A percentile compares a stretch with the other conserved stretches of the same genome.
phyloP scores from a whole-genome alignment of 2,888 invertebrate species.

The Pardosa pseudoannulata region DNA sequence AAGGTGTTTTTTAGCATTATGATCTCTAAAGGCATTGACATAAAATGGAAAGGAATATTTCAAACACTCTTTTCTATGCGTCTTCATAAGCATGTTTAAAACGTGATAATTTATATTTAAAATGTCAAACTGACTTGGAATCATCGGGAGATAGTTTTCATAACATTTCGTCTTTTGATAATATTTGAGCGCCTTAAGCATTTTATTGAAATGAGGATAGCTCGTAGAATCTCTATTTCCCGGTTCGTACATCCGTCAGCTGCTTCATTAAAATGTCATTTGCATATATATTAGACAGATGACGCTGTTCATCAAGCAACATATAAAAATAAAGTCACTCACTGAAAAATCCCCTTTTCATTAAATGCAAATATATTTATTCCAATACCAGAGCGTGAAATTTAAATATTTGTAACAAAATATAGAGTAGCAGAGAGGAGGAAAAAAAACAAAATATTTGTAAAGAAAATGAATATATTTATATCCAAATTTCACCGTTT shows the following conservation, averaged over 20 bases:
- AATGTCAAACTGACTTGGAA: background rate
- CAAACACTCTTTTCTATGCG: too few relatives aligned
- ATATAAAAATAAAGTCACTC: background rate
- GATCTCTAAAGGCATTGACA: too few relatives aligned
- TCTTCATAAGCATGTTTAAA: background rate
- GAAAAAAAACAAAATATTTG: too few relatives aligned
- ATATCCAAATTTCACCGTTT: too few relatives aligned
- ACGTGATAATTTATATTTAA: background rate
- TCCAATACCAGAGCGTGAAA: too few relatives aligned
- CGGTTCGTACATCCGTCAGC: background rate
- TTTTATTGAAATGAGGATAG: background rate
- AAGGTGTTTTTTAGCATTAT: too few relatives aligned
- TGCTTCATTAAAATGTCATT: constrained; percentile 2
- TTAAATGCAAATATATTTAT: constrained; percentile 2
- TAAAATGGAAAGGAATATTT: too few relatives aligned
- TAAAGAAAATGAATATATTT: too few relatives aligned
- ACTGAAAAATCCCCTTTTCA: background rate
- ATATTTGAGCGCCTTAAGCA: background rate
- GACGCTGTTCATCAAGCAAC: background rate
- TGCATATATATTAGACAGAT: constrained; percentile 2
- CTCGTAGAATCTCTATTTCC: background rate
- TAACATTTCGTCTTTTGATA: background rate
- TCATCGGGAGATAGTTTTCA: background rate
- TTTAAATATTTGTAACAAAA: too few relatives aligned
- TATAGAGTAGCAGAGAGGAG: too few relatives aligned